Evolutionary conservation across 2,113 vertebrate genomes (phyloP), one percentile per base, ranked within the genome.

Genomic region (Neodontobutis hainanensis): DNA sequence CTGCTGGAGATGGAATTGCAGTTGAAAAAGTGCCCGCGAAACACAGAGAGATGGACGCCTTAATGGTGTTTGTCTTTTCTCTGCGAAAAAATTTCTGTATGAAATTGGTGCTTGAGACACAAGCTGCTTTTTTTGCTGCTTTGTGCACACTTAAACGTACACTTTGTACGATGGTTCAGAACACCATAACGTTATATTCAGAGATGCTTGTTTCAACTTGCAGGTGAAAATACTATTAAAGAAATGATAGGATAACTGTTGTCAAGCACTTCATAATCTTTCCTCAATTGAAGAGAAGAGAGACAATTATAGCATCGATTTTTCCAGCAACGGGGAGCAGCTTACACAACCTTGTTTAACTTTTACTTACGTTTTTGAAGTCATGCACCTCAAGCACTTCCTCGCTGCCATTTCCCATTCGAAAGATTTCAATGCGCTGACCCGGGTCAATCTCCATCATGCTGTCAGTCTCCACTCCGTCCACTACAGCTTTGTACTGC

Each of bases 331-430:
- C 49, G 44, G 38, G 5, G 6, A 74, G 45, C 4, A 35, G 12
- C 68, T 38, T 43, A 9, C 16, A 16, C 4, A n/a, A 40, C 3
- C 38, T 58, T 58, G 55, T 65, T 70, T 51, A 70, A 73, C 57
- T 60, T 66, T 51, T 53, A 85, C 96, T 94, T 85, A 97, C 97
- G 0, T 96, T 94, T 91, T 96, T 96, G 86, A 98, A 99, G 88
- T 98, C 96, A 1, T 97, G 95, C 56, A 99, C 94, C 91, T 99
- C 97, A 60, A 97, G 81, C 50, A 96, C 95, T 70, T 97, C 96
- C 27, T 96, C 89, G 0, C 91, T 96, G 69, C 94, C 94, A 0
- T 97, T 97, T 78, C 96, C 94, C 0, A 93, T 95, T 81, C 88
- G 90, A 87, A 98, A 96, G 73, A 95, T 95, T 90, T 98, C 96